Evolutionary conservation across 2,113 vertebrate species (phyloP).

Genomic region (Grammomys surdaster): DNA sequence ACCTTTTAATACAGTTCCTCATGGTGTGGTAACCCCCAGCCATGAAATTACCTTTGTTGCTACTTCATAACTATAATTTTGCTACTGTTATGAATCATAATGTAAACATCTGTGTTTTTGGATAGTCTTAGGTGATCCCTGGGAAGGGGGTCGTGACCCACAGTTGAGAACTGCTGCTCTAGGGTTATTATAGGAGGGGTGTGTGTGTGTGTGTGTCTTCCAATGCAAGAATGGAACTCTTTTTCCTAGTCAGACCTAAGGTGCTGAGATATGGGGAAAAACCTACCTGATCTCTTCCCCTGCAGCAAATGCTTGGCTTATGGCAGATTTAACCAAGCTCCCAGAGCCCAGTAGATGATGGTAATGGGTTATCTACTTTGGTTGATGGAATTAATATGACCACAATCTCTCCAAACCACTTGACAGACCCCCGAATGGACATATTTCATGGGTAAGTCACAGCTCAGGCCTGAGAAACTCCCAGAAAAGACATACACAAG

Average conservation of each 20-base stretch:
- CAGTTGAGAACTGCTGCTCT: background rate
- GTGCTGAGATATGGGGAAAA: background rate
- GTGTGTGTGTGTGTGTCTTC: background rate
- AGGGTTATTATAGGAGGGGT: background rate
- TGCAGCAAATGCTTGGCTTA: background rate
- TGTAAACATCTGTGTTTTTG: background rate
- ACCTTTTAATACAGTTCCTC: background rate
- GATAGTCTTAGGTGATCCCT: background rate
- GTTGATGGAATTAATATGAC: background rate
- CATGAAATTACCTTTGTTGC: background rate
- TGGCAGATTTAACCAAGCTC: background rate
- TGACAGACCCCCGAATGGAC: background rate
- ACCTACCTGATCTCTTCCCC: background rate
- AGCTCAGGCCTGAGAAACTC: slow-evolving; percentile 33
- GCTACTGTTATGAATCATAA: background rate
- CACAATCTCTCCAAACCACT: background rate
- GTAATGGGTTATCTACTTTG: background rate
- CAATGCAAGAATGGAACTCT: background rate
- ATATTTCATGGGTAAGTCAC: background rate
- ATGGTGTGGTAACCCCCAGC: background rate
- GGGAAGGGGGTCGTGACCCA: background rate
- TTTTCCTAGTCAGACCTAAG: background rate
- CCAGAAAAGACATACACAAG: background rate
- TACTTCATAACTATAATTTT: background rate
- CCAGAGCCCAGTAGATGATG: background rate